A percentile compares a stretch with the other conserved stretches of the same genome.
phyloP scores from a whole-genome alignment of 1,140 invertebrate genomes.

The Galleria mellonella region DNA sequence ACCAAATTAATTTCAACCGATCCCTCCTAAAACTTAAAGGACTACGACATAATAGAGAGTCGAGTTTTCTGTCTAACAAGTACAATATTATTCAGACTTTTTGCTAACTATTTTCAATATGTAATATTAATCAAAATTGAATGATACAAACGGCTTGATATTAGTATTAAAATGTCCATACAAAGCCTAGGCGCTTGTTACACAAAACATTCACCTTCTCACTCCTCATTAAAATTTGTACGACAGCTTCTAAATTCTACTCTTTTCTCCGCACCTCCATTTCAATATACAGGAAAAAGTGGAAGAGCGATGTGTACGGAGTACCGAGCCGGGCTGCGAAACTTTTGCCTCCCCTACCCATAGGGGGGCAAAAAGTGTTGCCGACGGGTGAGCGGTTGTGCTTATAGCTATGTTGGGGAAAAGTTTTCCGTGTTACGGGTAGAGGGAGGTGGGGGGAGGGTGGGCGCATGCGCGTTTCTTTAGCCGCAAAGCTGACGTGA shows the following conservation, averaged over 20 bases:
- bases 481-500: slow-evolving; percentile 51
- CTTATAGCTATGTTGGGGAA: slow-evolving; percentile 70
- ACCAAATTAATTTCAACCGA: slow-evolving; percentile 9
- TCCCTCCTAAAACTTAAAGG: background rate
- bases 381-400: slow-evolving; percentile 59
- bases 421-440: slow-evolving; percentile 73
- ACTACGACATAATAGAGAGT: background rate
- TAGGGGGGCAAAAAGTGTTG: slow-evolving; percentile 69
- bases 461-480: slow-evolving; percentile 52
- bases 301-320: slow-evolving; percentile 70
- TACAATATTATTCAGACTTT: no score
- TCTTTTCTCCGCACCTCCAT: slow-evolving; percentile 73
- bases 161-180: slow-evolving; percentile 35
- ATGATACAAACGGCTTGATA: slow-evolving; percentile 16
- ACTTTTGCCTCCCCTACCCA: slow-evolving; percentile 63
- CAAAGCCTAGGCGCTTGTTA: slow-evolving; percentile 42
- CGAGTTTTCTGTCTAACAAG: background rate
- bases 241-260: slow-evolving; percentile 73
- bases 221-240: slow-evolving; percentile 73
- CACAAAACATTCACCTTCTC: slow-evolving; percentile 54
- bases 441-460: slow-evolving; percentile 40
- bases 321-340: slow-evolving; percentile 62
- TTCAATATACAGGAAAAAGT: slow-evolving; percentile 75
- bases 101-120: background rate
- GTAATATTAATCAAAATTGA: slow-evolving; percentile 3